A percentile compares a stretch with the other conserved stretches of the same genome.
Evolutionary conservation across 2,888 invertebrate species (phyloP).

Genomic region (Pseudococcus jackbeardsleyi): DNA sequence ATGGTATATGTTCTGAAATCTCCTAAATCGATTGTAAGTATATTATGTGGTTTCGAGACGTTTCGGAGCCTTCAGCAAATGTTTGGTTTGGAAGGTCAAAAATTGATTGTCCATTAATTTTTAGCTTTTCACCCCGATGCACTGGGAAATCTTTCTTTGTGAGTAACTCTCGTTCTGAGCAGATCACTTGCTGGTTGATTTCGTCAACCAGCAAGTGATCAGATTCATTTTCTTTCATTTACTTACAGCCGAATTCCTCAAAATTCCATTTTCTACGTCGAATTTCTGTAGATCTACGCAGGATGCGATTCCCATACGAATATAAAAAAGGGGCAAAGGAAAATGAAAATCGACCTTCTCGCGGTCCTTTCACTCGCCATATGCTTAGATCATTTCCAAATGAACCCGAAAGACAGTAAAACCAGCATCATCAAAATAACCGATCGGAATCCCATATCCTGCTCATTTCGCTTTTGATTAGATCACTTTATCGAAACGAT

Average conservation of each 20-base stretch:
- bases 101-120: no score
- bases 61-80: no score
- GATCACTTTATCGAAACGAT: background rate
- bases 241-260: background rate
- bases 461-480: slow-evolving; percentile 2
- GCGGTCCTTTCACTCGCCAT: background rate
- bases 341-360: background rate
- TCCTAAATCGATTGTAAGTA: no score
- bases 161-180: no score
- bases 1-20: no score
- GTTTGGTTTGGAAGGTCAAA: no score
- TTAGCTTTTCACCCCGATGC: no score
- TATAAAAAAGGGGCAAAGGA: background rate
- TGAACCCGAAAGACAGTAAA: background rate
- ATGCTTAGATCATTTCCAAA: background rate
- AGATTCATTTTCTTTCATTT: background rate
- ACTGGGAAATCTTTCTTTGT: no score
- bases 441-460: background rate
- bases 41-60: no score
- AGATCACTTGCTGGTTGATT: no score
- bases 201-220: no score
- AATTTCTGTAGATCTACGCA: background rate
- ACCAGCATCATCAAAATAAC: background rate
- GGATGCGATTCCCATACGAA: background rate
- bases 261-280: background rate